phyloP scores from a whole-genome alignment of 2,888 invertebrate genomes.

The Sylvicola cinctus region DNA sequence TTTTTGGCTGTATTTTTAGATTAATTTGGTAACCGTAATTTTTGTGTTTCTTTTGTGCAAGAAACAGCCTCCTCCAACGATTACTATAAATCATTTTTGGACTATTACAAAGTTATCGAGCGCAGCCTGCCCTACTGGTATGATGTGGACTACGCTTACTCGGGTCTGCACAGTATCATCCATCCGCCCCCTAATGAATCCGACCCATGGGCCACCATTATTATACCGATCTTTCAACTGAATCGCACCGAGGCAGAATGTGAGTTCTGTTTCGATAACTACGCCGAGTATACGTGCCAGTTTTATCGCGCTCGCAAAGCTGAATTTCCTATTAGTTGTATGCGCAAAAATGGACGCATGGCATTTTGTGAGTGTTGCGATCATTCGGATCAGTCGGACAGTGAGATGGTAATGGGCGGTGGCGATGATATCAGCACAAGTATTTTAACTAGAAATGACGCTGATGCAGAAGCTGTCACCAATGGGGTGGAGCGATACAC shows the following conservation, averaged over 20 bases:
- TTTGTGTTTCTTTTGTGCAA: no score
- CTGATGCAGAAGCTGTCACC: conserved; percentile 10
- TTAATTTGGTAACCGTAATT: no score
- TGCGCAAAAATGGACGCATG: conserved; percentile 21
- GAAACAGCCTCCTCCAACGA: conserved; percentile 1
- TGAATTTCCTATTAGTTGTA: conserved; percentile 24
- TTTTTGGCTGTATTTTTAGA: no score
- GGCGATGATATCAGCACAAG: neutral
- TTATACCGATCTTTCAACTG: conserved; percentile 23
- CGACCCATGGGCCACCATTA: conserved; percentile 22
- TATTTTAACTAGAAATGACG: conserved; percentile 6
- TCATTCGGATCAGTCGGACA: conserved; percentile 21
- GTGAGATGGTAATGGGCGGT: conserved; percentile 10
- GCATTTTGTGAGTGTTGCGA: conserved; percentile 44
- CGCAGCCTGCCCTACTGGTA: conserved; percentile 22
- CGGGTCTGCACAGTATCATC: conserved; percentile 24
- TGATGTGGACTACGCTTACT: conserved; percentile 24
- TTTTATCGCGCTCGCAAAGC: conserved; percentile 27
- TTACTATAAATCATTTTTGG: conserved; percentile 8
- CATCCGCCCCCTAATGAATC: conserved; percentile 23
- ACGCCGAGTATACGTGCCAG: conserved; percentile 31
- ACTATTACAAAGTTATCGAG: conserved; percentile 8
- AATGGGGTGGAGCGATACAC: conserved; percentile 7
- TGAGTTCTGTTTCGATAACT: conserved; percentile 34
- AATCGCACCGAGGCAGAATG: conserved; percentile 28